Conservation (phyloP, 2,797 vertebrate species). For the Cyclura pinguis region DNA sequence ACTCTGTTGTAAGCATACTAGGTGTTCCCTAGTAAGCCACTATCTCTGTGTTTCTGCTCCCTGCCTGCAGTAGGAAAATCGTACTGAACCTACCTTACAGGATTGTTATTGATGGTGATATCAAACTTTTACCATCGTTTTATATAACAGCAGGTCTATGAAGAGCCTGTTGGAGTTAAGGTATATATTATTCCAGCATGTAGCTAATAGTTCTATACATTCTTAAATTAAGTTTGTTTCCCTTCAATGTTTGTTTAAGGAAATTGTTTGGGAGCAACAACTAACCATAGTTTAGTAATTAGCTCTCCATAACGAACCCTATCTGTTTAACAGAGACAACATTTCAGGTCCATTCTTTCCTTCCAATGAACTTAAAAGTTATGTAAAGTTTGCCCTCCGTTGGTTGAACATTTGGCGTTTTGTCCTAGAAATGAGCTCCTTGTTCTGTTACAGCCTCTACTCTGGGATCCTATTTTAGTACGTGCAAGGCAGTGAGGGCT, state of each 20-base stretch:
- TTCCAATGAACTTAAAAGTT: too few species aligned
- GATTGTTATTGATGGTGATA: background rate
- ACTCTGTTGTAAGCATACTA: background rate
- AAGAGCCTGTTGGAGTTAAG: background rate
- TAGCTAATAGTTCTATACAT: background rate
- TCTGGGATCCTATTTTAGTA: too few species aligned
- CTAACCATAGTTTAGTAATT: too few species aligned
- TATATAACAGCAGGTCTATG: background rate
- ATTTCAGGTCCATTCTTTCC: too few species aligned
- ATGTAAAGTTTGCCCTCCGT: too few species aligned
- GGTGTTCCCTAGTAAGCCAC: background rate
- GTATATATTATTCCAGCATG: background rate
- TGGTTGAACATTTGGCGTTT: too few species aligned
- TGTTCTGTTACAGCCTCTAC: too few species aligned
- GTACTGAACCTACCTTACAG: background rate
- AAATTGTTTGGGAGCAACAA: background rate
- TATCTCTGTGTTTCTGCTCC: background rate
- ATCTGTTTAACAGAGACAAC: too few species aligned
- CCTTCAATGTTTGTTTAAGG: background rate
- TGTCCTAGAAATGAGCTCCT: too few species aligned
- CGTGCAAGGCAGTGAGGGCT: too few species aligned
- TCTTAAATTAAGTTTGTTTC: background rate
- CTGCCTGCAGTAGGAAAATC: background rate
- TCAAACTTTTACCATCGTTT: background rate
- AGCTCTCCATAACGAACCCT: too few species aligned